Base-by-base conservation (phyloP, 2,113 vertebrate genomes). In the Uropsilus gracilis region DNA sequence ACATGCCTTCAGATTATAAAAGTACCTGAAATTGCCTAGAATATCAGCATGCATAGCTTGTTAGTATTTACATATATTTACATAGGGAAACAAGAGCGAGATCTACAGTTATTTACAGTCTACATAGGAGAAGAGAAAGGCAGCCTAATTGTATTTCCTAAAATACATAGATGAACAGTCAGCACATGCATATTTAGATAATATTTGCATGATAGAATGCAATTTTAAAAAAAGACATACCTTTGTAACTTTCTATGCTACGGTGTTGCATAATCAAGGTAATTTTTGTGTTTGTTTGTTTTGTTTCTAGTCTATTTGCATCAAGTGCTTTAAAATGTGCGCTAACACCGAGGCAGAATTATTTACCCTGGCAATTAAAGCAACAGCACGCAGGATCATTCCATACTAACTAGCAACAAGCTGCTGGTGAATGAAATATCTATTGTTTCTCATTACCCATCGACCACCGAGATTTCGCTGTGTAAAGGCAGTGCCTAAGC, bases 41-140 rank as follows among this genome's bases (percentile, higher is more conserved):
- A 98, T 99, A 98, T 99, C 98, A 99, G 98, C 99, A 99, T 99
- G 99, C 99, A 99, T 99, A 99, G 99, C 97, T 99, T 98, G 98
- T 98, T 98, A 97, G 97, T 99, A 99, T 99, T 99, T 99, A 99
- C 99, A 99, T 98, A 97, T 99, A 99, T 99, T 99, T 99, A 99
- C 99, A 99, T 95, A 98, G 86, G 97, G 93, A 98, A 98, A 98
- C 97, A 98, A 98, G 98, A 98, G 97, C 96, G 95, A 96, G 98
- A 98, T 98, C 98, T 98, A 99, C 98, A 98, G 97, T 98, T 98
- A 99, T 99, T 99, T 99, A 99, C 99, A 99, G 98, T 98, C 98
- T 99, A 98, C 98, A 97, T 89, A 98, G 98, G 98, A 98, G 98
- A 99, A 98, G 98, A 98, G 98, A 98, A 99, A 99, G 98, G 98